A percentile compares a stretch with the other conserved stretches of the same genome.
Conservation (phyloP, 2,113 vertebrate genomes). For the Sorex fumeus region DNA sequence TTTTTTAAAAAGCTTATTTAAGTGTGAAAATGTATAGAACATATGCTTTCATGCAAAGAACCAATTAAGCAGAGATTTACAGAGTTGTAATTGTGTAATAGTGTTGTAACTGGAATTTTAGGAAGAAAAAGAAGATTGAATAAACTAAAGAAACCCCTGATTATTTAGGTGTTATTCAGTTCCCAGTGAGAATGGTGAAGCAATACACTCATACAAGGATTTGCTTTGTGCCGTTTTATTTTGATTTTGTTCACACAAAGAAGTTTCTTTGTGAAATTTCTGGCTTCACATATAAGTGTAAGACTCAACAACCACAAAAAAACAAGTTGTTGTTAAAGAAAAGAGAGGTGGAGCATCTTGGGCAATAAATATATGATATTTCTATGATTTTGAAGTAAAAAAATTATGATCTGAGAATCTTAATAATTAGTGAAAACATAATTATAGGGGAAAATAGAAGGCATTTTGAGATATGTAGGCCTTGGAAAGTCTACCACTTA, state of each 20-base stretch:
- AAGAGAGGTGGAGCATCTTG: neutral
- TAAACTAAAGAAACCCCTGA: neutral
- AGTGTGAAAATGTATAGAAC: neutral
- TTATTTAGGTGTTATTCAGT: neutral
- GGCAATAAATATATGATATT: neutral
- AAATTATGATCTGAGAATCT: slow-evolving; percentile 2
- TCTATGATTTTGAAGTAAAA: neutral
- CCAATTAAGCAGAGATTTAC: neutral
- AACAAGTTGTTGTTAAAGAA: neutral
- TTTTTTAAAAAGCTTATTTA: neutral
- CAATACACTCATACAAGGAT: neutral
- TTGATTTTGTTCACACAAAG: neutral
- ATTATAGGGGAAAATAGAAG: neutral
- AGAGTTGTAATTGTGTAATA: neutral
- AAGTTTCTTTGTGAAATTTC: slow-evolving; percentile 10
- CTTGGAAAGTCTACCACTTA: neutral
- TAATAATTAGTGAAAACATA: neutral
- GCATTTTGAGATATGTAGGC: neutral
- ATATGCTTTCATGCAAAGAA: neutral
- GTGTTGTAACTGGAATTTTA: neutral
- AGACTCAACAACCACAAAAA: neutral
- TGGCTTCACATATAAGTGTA: neutral
- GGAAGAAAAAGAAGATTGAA: slow-evolving; percentile 29
- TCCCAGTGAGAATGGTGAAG: neutral
- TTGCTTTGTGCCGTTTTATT: neutral